Conservation (phyloP, 1,140 invertebrate genomes). For the Drosophila repletoides region DNA sequence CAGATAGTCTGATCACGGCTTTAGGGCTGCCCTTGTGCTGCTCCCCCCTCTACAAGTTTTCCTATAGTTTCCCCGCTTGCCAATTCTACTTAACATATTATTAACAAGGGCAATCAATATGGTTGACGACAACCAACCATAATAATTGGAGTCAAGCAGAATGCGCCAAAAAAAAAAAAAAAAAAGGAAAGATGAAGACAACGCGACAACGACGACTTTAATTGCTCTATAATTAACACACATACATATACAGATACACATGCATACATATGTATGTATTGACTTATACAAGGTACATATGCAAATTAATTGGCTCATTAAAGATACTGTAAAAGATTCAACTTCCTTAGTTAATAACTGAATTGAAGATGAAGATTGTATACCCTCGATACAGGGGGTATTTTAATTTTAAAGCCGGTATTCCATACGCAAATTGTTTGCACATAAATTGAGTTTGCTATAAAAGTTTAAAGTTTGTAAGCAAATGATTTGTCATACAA, state of each 20-base stretch:
- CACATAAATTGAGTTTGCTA: no score
- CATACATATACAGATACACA: neutral
- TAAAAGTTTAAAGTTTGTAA: no score
- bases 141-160: conserved; percentile 58
- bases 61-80: neutral
- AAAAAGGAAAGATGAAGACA: neutral
- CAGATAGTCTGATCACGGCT: no score
- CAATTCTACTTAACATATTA: conserved; percentile 46
- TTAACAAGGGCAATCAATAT: conserved; percentile 48
- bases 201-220: conserved; percentile 18
- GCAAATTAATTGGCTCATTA: conserved; percentile 27
- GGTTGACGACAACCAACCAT: conserved; percentile 66
- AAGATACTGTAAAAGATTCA: neutral
- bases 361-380: no score
- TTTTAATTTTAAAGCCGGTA: no score
- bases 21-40: conserved; percentile 24
- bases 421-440: neutral
- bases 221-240: conserved; percentile 35
- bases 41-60: neutral
- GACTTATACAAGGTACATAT: conserved; percentile 4
- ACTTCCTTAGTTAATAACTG: neutral
- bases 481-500: no score
- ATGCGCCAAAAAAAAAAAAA: conserved; percentile 8
- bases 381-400: no score
- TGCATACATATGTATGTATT: neutral